Evolutionary conservation across 2,888 invertebrate genomes (phyloP).

Genomic region (Chromoteleia sp.): DNA sequence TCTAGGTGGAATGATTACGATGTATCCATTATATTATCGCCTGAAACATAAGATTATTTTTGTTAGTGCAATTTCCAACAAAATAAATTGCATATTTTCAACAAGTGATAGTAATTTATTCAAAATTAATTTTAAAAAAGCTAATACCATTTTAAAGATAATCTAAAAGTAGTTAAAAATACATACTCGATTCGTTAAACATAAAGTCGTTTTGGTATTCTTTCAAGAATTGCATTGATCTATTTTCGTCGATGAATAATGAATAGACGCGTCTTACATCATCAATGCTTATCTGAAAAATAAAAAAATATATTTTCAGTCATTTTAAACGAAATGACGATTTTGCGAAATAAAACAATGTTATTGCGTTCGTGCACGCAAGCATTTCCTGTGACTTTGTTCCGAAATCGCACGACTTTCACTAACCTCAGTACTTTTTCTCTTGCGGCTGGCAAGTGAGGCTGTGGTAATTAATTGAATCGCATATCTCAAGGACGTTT

Average conservation of each 20-base stretch:
- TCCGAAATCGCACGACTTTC: constrained; percentile 2
- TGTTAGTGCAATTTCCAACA: not conserved
- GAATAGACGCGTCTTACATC: constrained; percentile 98
- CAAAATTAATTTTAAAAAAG: too few species aligned
- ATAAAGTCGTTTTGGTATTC: constrained; percentile 98
- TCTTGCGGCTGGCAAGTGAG: constrained; percentile 95
- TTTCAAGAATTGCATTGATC: constrained; percentile 96
- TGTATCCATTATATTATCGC: constrained; percentile 77
- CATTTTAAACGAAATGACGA: not conserved
- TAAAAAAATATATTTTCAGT: too few species aligned
- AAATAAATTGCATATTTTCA: too few species aligned
- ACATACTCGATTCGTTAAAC: constrained; percentile 88
- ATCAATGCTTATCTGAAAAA: constrained; percentile 89
- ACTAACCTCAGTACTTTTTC: constrained; percentile 93
- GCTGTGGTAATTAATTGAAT: constrained; percentile 99
- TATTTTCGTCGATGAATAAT: constrained; percentile 96
- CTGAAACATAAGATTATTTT: constrained; percentile 69
- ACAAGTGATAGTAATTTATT: too few species aligned
- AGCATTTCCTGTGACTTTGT: constrained; percentile 1
- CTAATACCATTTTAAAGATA: too few species aligned
- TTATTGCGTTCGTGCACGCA: not conserved
- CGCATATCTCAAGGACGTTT: constrained; percentile 97
- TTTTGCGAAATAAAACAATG: constrained; percentile 2
- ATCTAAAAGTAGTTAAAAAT: too few species aligned
- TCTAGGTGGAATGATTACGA: constrained; percentile 20